Percentiles rank a stretch among this genome's conserved stretches.
phyloP scores from a whole-genome alignment of 2,888 invertebrate species.

The Muscina levida region DNA sequence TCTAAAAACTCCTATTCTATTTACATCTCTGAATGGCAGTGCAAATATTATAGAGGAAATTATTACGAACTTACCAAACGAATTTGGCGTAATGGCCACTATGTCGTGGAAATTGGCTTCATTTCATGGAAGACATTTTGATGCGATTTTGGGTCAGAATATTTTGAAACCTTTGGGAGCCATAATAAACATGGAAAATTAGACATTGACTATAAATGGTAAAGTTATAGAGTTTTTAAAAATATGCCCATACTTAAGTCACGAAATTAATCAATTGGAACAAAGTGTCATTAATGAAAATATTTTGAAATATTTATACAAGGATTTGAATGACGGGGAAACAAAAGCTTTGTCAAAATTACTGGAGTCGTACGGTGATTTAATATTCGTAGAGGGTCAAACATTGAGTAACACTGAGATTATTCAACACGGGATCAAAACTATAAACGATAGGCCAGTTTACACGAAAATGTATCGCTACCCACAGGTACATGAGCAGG shows the following conservation, averaged over 20 bases:
- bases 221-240: background rate
- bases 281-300: background rate
- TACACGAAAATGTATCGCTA: slow-evolving; percentile 32
- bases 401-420: slow-evolving; percentile 14
- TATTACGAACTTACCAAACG: slow-evolving; percentile 57
- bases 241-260: background rate
- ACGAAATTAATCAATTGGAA: slow-evolving; percentile 26
- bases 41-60: slow-evolving; percentile 59
- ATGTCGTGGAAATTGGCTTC: slow-evolving; percentile 65
- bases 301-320: slow-evolving; percentile 9
- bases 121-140: slow-evolving; percentile 39
- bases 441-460: slow-evolving; percentile 1
- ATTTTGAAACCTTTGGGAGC: slow-evolving; percentile 41
- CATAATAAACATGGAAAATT: slow-evolving; percentile 33
- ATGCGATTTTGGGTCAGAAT: slow-evolving; percentile 44
- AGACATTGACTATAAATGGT: slow-evolving; percentile 23
- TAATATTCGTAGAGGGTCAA: slow-evolving; percentile 32
- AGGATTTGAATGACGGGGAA: slow-evolving; percentile 30
- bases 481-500: slow-evolving; percentile 60
- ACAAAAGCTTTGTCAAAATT: background rate
- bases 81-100: slow-evolving; percentile 61
- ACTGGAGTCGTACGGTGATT: slow-evolving; percentile 1
- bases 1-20: slow-evolving; percentile 35
- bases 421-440: slow-evolving; percentile 25
- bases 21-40: slow-evolving; percentile 60